Evolutionary conservation across 2,888 invertebrate species (phyloP), one percentile per base, ranked within the genome.

Genomic region (Lysandra bellargus): DNA sequence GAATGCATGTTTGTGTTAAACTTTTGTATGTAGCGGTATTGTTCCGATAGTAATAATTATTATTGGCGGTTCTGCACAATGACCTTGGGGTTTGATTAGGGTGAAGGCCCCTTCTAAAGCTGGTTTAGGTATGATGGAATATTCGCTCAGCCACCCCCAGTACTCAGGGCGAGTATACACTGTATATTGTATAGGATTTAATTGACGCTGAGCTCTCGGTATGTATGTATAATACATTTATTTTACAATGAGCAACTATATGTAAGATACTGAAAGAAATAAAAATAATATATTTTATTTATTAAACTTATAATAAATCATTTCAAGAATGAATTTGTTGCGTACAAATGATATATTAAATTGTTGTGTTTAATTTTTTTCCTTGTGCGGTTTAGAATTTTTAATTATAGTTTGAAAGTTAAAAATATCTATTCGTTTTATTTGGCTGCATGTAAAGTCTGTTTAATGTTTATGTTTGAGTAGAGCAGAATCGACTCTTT

Each of bases 41-140:
- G 69, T 69, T 33, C 33, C 14, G 14, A 69, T 5, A 69, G 33
- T 69, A 14, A 69, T 37, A 37, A 37, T 69, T 69, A 69, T 37
- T 69, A 37, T 69, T 69, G 33, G 33, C 69, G 69, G 14, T 37
- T 69, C 69, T 69, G 78, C 61, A 79, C 69, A 78, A 57, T 77
- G 79, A 79, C 79, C 76, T 81, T 80, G 79, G 73, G 60, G 76
- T 78, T 49, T 69, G 79, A 81, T 80, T 81, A 81, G 81, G 80
- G 81, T 78, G 80, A 78, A 80, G 80, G 78, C 81, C 82, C 82
- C 80, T 80, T 80, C n/a, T 57, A 78, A 78, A 60, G 81, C 83
- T 82, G 81, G 81, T 81, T 81, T 83, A 80, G 83, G 83, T 84
- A 84, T 85, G 83, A 86, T 87, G 85, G 83, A 85, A 86, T 86